Base-by-base conservation (phyloP, 1,140 invertebrate genomes). In the Portunus trituberculatus region DNA sequence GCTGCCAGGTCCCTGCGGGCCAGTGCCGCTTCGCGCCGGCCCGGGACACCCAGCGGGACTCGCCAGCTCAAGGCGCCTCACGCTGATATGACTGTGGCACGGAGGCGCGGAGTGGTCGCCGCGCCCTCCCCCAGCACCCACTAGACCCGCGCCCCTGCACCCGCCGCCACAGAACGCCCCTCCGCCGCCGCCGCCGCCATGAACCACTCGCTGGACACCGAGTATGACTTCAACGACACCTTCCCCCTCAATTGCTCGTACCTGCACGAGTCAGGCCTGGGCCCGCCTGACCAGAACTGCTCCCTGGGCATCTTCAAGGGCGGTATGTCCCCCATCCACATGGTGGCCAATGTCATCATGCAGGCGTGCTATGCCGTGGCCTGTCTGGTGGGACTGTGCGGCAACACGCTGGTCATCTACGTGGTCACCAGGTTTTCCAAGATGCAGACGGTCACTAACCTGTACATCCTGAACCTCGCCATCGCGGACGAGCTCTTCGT, bases 361-460 rank as follows among this genome's bases (percentile, higher is more conserved):
- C 93, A 96, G 83, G 29, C 95, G 28, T 91, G 96, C 46, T 96
- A 96, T 76, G 48, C 96, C 0, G 97, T 99, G 4, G 98, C 99
- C 0, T 99, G 98, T 96, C 97, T 99, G 4, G 98, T 99, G 1
- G 99, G 99, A 0, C 97, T 99, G 0, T 97, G 99, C 4, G 99
- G 99, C 4, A 99, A 99, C 97, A 98, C 98, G 0, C 97, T 99
- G 25, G 99, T 99, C 59, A 99, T 99, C 96, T 99, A 99, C 97
- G 99, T 99, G 14, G 99, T 99, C 0, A 97, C 99, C 28, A 97
- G 99, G 7, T 99, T 98, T 97, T 98, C 98, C 39, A 99, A 99
- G 97, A 99, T 99, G 99, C 99, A 99, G 97, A 99, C 99, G 0
- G 99, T 99, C 0, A 99, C 99, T 48, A 99, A 99, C 96, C 98